Conservation (phyloP, 1,140 invertebrate genomes). For the Drosophila bipectinata region DNA sequence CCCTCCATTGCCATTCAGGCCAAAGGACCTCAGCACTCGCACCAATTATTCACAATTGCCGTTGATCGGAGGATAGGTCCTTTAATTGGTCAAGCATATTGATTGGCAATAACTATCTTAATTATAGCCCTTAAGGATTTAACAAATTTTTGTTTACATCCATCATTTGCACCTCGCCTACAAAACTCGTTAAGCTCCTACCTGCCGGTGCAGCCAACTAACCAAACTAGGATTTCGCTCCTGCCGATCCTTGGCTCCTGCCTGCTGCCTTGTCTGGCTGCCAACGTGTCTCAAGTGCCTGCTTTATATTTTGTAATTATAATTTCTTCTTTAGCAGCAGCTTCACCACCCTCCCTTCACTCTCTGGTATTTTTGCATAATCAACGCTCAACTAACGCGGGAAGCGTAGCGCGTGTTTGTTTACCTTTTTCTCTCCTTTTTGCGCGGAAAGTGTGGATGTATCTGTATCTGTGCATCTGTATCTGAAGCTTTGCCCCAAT, state of each 20-base stretch:
- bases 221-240: slow-evolving; percentile 5
- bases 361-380: slow-evolving; percentile 55
- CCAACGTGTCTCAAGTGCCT: slow-evolving; percentile 68
- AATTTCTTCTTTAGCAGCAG: slow-evolving; percentile 46
- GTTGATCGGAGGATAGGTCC: slow-evolving; percentile 1
- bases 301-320: slow-evolving; percentile 80
- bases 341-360: not conserved
- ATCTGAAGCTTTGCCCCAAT: not conserved
- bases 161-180: slow-evolving; percentile 19
- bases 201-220: slow-evolving; percentile 9
- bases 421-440: slow-evolving; percentile 58
- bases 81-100: not conserved
- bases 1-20: not conserved
- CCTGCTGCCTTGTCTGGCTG: slow-evolving; percentile 29
- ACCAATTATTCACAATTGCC: slow-evolving; percentile 20
- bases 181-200: slow-evolving; percentile 28
- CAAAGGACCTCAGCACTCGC: slow-evolving; percentile 11
- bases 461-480: slow-evolving; percentile 13
- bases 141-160: slow-evolving; percentile 27
- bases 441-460: slow-evolving; percentile 6
- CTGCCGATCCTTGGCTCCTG: slow-evolving; percentile 18
- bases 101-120: not conserved
- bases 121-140: not conserved
- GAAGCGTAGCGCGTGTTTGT: slow-evolving; percentile 62
- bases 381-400: slow-evolving; percentile 49